These are phyloP conservation scores for Anagrus nilaparvatae DNA, from an alignment of 1,140 invertebrate species.

Conservation along the genomic window DNA sequence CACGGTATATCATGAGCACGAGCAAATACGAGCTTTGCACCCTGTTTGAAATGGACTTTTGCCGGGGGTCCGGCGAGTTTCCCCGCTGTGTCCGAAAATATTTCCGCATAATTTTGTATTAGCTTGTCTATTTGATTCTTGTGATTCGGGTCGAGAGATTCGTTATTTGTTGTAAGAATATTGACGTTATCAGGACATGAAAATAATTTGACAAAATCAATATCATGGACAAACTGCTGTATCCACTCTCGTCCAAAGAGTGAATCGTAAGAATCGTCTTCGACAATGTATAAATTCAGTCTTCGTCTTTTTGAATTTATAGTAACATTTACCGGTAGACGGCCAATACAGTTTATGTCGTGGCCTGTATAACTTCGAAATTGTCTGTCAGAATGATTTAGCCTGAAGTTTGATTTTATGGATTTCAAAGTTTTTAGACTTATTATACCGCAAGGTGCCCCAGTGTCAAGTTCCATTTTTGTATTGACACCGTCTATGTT, in stretches of 20 bases:
- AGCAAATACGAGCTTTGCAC: constrained; percentile 9
- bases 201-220: too few relatives aligned
- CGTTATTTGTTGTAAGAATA: too few relatives aligned
- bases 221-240: too few relatives aligned
- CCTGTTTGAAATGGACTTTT: constrained; percentile 9
- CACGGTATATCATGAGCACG: constrained; percentile 10
- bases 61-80: constrained; percentile 9
- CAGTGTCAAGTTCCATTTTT: constrained; percentile 16
- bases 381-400: constrained; percentile 13
- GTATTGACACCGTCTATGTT: constrained; percentile 5
- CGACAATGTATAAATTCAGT: constrained; percentile 17
- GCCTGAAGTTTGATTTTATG: constrained; percentile 10
- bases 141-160: too few relatives aligned
- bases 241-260: constrained; percentile 19
- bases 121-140: too few relatives aligned
- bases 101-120: constrained; percentile 1
- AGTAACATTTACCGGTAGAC: constrained; percentile 13
- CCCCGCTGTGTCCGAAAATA: constrained; percentile 8
- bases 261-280: constrained; percentile 14
- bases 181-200: too few relatives aligned
- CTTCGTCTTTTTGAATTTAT: constrained; percentile 9
- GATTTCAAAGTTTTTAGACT: constrained; percentile 5
- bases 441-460: constrained; percentile 19
- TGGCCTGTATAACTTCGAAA: constrained; percentile 19
- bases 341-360: constrained; percentile 14